These are phyloP conservation scores for Borostomias antarcticus DNA, from an alignment of 2,797 vertebrate species.

Conservation along the genomic window DNA sequence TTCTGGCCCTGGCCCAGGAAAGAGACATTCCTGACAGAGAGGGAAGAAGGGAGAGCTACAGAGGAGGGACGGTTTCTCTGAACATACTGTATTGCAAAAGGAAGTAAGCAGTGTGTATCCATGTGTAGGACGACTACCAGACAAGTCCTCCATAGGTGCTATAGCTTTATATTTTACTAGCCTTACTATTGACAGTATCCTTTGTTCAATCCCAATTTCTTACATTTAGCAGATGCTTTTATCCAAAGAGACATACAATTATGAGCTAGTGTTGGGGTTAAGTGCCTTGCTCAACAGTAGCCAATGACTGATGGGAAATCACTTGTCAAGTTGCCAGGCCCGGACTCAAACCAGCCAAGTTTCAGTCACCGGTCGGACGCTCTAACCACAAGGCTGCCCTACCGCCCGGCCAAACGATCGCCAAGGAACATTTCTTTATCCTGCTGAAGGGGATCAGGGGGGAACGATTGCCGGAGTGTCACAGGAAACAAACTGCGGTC, in stretches of 20 bases:
- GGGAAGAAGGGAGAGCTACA: constrained; percentile 51
- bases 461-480: constrained; percentile 37
- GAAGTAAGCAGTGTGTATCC: constrained; percentile 19
- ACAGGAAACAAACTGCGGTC: constrained; percentile 48
- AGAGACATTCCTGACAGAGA: constrained; percentile 63
- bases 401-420: constrained; percentile 15
- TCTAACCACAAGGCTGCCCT: too few species aligned
- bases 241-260: too few species aligned
- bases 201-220: constrained; percentile 30
- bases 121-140: neutral
- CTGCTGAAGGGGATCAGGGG: constrained; percentile 21
- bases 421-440: constrained; percentile 24
- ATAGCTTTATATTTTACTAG: constrained; percentile 45
- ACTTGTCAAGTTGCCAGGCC: too few species aligned
- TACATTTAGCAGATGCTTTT: too few species aligned
- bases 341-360: too few species aligned
- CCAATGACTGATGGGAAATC: too few species aligned
- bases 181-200: constrained; percentile 40
- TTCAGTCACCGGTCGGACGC: too few species aligned
- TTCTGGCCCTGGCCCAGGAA: constrained; percentile 55
- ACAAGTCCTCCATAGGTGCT: neutral
- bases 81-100: constrained; percentile 47
- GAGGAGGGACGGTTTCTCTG: constrained; percentile 44
- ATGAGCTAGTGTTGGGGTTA: too few species aligned
- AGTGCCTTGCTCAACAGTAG: too few species aligned